Conservation (phyloP, 1,140 invertebrate species). For the Hylaeus anthracinus region DNA sequence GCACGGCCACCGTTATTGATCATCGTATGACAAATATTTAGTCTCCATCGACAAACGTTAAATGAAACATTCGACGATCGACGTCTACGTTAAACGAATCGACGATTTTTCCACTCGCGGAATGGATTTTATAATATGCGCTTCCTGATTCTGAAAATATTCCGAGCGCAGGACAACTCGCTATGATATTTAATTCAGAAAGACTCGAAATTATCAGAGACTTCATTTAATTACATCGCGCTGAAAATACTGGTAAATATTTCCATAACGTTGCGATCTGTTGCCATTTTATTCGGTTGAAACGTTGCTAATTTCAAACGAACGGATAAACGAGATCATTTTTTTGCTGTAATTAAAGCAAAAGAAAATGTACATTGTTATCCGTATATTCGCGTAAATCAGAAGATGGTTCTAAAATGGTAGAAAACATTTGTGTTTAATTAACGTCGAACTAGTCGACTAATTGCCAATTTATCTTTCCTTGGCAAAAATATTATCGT, state of each 20-base stretch:
- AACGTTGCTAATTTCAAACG: background rate
- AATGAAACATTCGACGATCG: background rate
- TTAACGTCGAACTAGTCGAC: too few species aligned
- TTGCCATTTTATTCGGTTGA: background rate
- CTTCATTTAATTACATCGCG: constrained; percentile 8
- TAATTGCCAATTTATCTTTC: too few species aligned
- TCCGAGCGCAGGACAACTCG: background rate
- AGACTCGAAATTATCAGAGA: background rate
- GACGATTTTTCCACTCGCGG: background rate
- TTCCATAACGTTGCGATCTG: background rate
- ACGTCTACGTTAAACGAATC: background rate
- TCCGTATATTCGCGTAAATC: too few species aligned
- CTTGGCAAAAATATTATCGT: too few species aligned
- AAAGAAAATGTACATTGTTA: too few species aligned
- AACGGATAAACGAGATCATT: background rate
- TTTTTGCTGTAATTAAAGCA: background rate
- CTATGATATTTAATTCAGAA: background rate
- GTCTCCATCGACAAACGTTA: background rate
- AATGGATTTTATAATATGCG: background rate
- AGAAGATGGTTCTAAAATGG: too few species aligned
- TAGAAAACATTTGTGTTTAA: too few species aligned
- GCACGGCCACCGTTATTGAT: background rate
- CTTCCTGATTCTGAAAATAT: background rate
- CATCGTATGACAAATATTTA: background rate
- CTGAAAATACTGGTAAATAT: background rate